These are phyloP conservation scores for Spinibarbus caldwelli DNA, from an alignment of 2,797 vertebrate genomes.

Conservation along the genomic window DNA sequence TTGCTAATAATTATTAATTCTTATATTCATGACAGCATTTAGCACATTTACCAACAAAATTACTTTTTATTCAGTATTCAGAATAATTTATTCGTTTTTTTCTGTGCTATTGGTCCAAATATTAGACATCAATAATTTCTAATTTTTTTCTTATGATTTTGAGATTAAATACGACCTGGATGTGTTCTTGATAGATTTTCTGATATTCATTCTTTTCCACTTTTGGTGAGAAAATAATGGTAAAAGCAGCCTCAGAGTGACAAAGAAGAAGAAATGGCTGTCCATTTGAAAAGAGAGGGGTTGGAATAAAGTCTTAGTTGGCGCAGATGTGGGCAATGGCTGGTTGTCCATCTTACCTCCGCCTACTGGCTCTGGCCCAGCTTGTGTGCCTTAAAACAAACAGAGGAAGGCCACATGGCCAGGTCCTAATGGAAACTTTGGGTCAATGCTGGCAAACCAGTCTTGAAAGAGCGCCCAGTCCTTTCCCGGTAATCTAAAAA, in stretches of 20 bases:
- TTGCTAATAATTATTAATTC: not conserved
- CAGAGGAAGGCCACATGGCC: slow-evolving; percentile 30
- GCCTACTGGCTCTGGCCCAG: slow-evolving; percentile 22
- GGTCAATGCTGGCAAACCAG: slow-evolving; percentile 41
- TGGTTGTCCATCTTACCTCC: slow-evolving; percentile 25
- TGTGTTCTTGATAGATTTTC: not conserved
- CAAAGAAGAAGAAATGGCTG: slow-evolving; percentile 68
- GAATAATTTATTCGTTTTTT: not conserved
- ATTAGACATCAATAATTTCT: not conserved
- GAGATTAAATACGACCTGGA: not conserved
- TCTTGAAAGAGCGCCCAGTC: slow-evolving; percentile 35
- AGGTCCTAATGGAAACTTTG: slow-evolving; percentile 27
- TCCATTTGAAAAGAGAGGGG: slow-evolving; percentile 61
- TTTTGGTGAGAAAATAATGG: slow-evolving; percentile 65
- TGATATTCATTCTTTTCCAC: slow-evolving; percentile 16
- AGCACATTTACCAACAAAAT: not conserved
- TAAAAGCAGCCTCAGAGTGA: slow-evolving; percentile 63
- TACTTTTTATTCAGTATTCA: not conserved
- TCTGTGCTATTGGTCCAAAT: not conserved
- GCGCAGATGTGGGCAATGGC: slow-evolving; percentile 35
- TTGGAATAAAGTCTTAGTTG: slow-evolving; percentile 49
- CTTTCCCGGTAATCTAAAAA: slow-evolving; percentile 13
- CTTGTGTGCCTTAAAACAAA: slow-evolving; percentile 57
- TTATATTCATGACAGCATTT: not conserved
- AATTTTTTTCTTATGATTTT: not conserved